Base-by-base conservation (phyloP, 53 echinoderm and acorn worm genomes). In the Henricia sp. region DNA sequence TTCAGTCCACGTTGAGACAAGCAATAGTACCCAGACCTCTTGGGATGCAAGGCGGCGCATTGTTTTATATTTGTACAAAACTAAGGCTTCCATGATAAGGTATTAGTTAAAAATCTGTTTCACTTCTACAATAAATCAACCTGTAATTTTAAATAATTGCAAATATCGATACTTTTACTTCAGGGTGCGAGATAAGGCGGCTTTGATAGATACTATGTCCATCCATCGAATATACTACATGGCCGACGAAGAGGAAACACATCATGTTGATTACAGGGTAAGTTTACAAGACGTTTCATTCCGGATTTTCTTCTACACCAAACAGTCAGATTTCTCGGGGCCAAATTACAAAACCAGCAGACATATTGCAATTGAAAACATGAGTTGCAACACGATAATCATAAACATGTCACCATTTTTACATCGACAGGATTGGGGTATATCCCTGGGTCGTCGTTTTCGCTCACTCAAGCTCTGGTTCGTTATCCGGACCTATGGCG, bases 381-480 rank as follows among this genome's bases (percentile, higher is more conserved):
- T 53, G 19, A 3, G 16, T 16, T 53, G 9, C 16, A 53, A 3
- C 19, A 3, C 6, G 3, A 3, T 1, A 21, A n/a, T 68, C 46
- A 9, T 3, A 27, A 24, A 43, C 3, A 1, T 70, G 6, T 11
- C 6, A 27, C 8, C 12, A 26, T 14, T 57, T 57, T 3, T 3
- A 25, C 9, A 1, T 67, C 13, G 38, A 67, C 67, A 93, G 93
- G 88, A 93, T 58, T 93, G 93, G 93, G 78, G 71, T 0, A 90
- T 93, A 17, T 88, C 93, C 0, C 62, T 93, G 37, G 88, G 93
- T 55, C 59, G 93, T 21, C 59, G 90, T 25, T 93, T 93, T 65
- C 78, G 93, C 13, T 84, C 93, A 28, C 63, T 93, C 6, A 93
- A 93, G 55, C 71, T 93, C 0, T 93, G 93, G 93, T 93, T 93